phyloP scores from a whole-genome alignment of 2,888 invertebrate genomes.

The Euplexia lucipara region DNA sequence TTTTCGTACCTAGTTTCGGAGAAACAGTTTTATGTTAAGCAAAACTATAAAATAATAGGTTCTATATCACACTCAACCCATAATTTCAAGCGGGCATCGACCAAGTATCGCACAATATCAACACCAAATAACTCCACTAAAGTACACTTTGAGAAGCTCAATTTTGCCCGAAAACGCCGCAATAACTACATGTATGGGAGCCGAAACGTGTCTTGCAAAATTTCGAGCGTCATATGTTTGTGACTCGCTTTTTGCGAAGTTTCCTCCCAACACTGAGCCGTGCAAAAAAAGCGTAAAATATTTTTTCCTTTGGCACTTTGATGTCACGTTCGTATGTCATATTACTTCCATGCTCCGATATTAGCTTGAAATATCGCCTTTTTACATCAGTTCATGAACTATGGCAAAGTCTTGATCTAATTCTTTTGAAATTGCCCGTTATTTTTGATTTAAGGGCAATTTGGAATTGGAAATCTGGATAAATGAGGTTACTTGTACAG shows the following conservation, averaged over 20 bases:
- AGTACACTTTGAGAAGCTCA: slow-evolving; percentile 38
- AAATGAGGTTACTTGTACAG: slow-evolving; percentile 6
- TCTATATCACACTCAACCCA: slow-evolving; percentile 17
- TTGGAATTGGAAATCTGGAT: slow-evolving; percentile 30
- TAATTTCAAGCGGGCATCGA: slow-evolving; percentile 23
- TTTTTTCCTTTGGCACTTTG: slow-evolving; percentile 67
- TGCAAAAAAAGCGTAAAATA: slow-evolving; percentile 69
- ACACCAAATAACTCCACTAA: slow-evolving; percentile 39
- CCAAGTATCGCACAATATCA: slow-evolving; percentile 33
- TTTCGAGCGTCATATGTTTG: slow-evolving; percentile 74
- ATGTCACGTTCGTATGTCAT: slow-evolving; percentile 70
- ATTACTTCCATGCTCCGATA: slow-evolving; percentile 60
- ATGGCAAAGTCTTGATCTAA: slow-evolving; percentile 44
- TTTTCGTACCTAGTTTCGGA: background rate
- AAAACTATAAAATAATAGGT: background rate
- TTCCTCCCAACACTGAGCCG: slow-evolving; percentile 53
- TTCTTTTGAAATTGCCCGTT: slow-evolving; percentile 49
- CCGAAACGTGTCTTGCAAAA: slow-evolving; percentile 73
- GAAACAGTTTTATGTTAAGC: background rate
- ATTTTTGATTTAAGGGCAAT: slow-evolving; percentile 47
- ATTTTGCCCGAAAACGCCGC: slow-evolving; percentile 40
- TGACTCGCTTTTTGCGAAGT: slow-evolving; percentile 69
- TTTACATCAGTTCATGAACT: slow-evolving; percentile 57
- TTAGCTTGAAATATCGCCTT: slow-evolving; percentile 62
- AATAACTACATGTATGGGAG: slow-evolving; percentile 50